Evolutionary conservation across 2,113 vertebrate species (phyloP).

Genomic region (Addax nasomaculatus): DNA sequence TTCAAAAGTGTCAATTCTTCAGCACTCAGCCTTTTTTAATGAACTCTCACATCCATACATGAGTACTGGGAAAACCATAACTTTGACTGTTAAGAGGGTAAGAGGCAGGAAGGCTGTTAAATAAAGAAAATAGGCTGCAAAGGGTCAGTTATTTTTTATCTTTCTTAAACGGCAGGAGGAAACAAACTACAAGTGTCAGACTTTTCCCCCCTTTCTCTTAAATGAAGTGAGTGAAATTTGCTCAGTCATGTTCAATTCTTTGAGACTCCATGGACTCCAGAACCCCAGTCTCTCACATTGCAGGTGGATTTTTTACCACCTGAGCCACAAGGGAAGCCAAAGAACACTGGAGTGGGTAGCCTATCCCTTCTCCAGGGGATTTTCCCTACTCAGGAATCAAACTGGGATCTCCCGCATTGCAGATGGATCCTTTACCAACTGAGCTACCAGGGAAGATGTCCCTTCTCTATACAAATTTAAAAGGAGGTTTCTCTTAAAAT

Average conservation of each 20-base stretch:
- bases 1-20: background rate
- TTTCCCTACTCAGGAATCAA: background rate
- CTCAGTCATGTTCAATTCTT: background rate
- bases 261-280: background rate
- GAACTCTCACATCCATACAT: background rate
- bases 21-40: background rate
- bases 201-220: background rate
- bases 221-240: background rate
- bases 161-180: background rate
- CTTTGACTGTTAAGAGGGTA: background rate
- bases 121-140: background rate
- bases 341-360: background rate
- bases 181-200: background rate
- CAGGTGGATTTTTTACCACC: background rate
- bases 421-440: background rate
- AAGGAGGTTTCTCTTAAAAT: background rate
- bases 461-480: background rate
- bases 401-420: background rate
- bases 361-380: background rate
- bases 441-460: background rate
- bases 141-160: background rate
- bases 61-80: background rate
- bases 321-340: background rate
- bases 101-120: background rate
- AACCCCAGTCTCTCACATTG: background rate